Evolutionary conservation across 2,888 invertebrate genomes (phyloP), one percentile per base, ranked within the genome.

Genomic region (Euzophera pinguis): DNA sequence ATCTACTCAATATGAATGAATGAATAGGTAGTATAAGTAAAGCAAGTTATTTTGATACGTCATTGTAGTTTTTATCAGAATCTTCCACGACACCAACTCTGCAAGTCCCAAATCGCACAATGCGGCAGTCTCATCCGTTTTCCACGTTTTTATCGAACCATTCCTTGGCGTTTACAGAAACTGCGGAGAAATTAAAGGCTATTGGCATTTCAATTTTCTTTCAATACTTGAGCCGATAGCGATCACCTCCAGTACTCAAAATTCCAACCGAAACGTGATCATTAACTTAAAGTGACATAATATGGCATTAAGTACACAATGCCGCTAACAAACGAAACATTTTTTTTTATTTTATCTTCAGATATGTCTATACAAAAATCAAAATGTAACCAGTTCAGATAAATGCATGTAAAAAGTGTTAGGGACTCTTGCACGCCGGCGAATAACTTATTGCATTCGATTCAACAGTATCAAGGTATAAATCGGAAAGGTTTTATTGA

Each of bases 221-320:
- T 43, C 43, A 29, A n/a, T 29, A 13, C 43, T 17, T 12, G 6
- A 27, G 16, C 32, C 32, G 45, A 45, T 45, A 45, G 1, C 29
- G 6, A 45, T 45, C 45, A n/a, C n/a, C n/a, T 32, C 9, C 29
- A 2, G 32, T 45, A 32, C 45, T 32, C 37, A 27, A 49, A 38
- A 49, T 49, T 38, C 48, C 13, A 10, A 7, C 6, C 14, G 27
- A 14, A 13, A 49, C 48, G 38, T 49, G 48, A 49, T 38, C 48
- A 49, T 49, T 49, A 49, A 49, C 48, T 38, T 37, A 17, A 47
- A 48, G 37, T 48, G 48, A 37, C 48, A 37, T 37, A 37, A 48
- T 37, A 37, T 48, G 12, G 35, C 32, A 45, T 45, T 22, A 17
- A 22, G 34, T 47, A 27, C 3, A 27, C 13, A 43, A 13, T 13